These are phyloP conservation scores for Chirona hameri DNA, from an alignment of 2,888 invertebrate species.

Conservation along the genomic window DNA sequence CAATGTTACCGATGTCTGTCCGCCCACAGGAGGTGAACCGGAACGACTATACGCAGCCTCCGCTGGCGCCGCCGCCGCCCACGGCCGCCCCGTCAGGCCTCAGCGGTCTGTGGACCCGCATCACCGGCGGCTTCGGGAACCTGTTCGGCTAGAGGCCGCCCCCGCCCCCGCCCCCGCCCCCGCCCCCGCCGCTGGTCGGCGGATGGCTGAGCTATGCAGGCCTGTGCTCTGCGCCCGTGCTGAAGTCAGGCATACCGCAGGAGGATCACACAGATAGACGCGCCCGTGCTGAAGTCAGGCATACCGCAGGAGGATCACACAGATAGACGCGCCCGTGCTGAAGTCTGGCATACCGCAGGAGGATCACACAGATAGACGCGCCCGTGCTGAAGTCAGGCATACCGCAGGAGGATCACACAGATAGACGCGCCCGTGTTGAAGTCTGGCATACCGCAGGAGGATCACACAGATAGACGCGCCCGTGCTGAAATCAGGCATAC, in stretches of 20 bases:
- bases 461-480: no score
- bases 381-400: no score
- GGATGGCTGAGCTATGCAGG: no score
- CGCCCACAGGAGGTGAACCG: not conserved
- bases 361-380: no score
- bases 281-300: no score
- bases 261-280: no score
- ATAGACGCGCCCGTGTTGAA: no score
- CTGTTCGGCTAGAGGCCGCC: not conserved
- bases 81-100: not conserved
- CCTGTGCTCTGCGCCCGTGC: not conserved
- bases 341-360: no score
- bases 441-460: no score
- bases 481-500: not conserved
- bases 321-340: no score
- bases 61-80: conserved; percentile 24
- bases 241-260: not conserved
- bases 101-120: not conserved
- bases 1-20: not conserved
- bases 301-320: no score
- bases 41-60: not conserved
- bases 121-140: not conserved
- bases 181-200: not conserved
- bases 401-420: no score
- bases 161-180: not conserved